Base-by-base conservation (phyloP, 2,888 invertebrate genomes). In the Sarcophaga variegata region DNA sequence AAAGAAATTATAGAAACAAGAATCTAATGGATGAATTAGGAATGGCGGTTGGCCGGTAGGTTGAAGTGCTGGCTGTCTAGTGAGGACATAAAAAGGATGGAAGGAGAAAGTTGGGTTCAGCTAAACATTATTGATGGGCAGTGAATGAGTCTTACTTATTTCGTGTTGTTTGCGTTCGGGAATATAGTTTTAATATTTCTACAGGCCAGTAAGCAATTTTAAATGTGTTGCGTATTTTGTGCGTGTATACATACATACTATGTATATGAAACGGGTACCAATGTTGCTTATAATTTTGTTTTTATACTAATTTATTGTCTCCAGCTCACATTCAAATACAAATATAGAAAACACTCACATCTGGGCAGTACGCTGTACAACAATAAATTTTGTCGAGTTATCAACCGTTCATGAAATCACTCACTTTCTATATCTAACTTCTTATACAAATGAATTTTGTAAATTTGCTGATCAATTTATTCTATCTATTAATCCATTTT, bases 131-230 rank as follows among this genome's bases (percentile, higher is more conserved):
- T 83, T 86, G 86, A 83, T 83, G 76, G 79, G 74, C 60, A 83
- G 17, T 67, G 77, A 70, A 83, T 69, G 25, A 80, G 86, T 78
- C 81, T 86, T 86, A 70, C 69, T 60, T 69, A 80, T 79, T 83
- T 83, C 72, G 77, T 86, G 86, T 74, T 82, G 83, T 78, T 83
- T 77, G 85, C 79, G 59, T 83, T 88, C 85, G 74, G 71, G 79
- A 81, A 71, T 81, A 82, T 74, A 83, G 77, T 83, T 81, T 75
- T 69, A 75, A 81, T 49, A 63, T 69, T 74, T 79, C 81, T 67
- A 78, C 54, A 81, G 59, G 76, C 70, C 63, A 81, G 74, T 64
- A 78, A 88, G 83, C 72, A 83, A 76, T 81, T 88, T 85, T 76
- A 76, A 83, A 67, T 81, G 78, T 87, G 82, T 88, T 88, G 78